A percentile compares a stretch with the other conserved stretches of the same genome.
Evolutionary conservation across 2,113 vertebrate species (phyloP).

Genomic region (Chroicocephalus ridibundus): DNA sequence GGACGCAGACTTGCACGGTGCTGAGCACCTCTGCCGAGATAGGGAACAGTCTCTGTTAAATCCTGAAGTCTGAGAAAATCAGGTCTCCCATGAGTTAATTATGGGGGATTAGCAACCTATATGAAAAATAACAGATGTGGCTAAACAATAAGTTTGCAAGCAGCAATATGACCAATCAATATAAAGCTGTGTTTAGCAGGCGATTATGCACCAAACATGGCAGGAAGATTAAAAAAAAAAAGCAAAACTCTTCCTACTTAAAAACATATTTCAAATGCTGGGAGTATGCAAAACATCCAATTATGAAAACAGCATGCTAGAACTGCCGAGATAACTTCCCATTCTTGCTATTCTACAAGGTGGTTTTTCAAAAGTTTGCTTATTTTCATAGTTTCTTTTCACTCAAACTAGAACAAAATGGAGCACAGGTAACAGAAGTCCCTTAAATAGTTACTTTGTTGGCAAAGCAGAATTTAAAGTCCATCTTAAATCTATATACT

Average conservation of each 20-base stretch:
- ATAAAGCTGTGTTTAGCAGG: background rate
- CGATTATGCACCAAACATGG: background rate
- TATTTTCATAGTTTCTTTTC: background rate
- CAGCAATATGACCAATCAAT: conserved; percentile 11
- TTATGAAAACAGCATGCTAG: background rate
- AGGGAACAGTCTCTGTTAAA: background rate
- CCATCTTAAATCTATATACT: background rate
- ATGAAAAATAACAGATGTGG: conserved; percentile 44
- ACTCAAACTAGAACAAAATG: background rate
- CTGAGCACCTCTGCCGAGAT: background rate
- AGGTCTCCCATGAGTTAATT: background rate
- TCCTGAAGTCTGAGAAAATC: background rate
- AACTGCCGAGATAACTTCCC: background rate
- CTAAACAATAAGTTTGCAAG: background rate
- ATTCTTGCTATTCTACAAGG: background rate
- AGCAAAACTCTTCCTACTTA: background rate
- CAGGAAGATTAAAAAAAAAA: background rate
- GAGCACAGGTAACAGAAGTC: background rate
- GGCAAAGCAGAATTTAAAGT: background rate
- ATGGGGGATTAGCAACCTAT: background rate
- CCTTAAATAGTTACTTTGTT: background rate
- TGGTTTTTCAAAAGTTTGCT: background rate
- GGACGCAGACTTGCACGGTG: background rate
- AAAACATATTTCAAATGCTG: background rate
- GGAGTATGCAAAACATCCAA: background rate